phyloP scores from a whole-genome alignment of 2,113 vertebrate species.

The Xerus inauris region DNA sequence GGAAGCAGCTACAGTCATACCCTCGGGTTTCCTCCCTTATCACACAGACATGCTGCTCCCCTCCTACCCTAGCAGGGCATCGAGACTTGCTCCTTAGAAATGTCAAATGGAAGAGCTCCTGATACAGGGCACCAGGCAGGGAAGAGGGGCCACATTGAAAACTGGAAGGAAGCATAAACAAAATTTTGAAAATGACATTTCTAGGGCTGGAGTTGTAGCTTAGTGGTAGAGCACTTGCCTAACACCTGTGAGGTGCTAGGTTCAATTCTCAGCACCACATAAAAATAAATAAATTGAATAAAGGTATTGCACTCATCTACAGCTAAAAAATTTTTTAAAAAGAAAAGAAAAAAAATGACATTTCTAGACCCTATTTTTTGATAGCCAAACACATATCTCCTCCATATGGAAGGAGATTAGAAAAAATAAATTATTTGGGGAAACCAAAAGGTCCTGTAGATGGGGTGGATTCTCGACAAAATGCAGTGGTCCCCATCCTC shows the following conservation, averaged over 20 bases:
- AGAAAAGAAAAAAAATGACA: no score
- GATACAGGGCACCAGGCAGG: background rate
- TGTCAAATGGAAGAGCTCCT: background rate
- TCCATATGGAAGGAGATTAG: background rate
- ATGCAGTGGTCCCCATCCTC: background rate
- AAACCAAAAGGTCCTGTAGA: background rate
- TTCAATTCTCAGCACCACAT: no score
- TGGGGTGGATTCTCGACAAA: background rate
- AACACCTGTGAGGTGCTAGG: no score
- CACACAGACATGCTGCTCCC: background rate
- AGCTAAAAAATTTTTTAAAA: no score
- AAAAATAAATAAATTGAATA: no score
- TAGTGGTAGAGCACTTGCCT: no score
- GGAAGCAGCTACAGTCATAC: background rate
- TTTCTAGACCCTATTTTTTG: slow-evolving; percentile 5
- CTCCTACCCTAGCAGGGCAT: background rate
- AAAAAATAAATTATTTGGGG: background rate
- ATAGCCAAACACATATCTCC: background rate
- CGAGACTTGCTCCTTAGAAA: background rate
- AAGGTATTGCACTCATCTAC: no score
- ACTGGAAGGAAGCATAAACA: background rate
- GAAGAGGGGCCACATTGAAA: background rate
- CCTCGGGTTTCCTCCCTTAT: background rate
- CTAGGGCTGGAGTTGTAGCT: no score
- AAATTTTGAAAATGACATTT: background rate